Evolutionary conservation across 2,888 invertebrate species (phyloP), one percentile per base, ranked within the genome.

Genomic region (Amphiduros pacificus): DNA sequence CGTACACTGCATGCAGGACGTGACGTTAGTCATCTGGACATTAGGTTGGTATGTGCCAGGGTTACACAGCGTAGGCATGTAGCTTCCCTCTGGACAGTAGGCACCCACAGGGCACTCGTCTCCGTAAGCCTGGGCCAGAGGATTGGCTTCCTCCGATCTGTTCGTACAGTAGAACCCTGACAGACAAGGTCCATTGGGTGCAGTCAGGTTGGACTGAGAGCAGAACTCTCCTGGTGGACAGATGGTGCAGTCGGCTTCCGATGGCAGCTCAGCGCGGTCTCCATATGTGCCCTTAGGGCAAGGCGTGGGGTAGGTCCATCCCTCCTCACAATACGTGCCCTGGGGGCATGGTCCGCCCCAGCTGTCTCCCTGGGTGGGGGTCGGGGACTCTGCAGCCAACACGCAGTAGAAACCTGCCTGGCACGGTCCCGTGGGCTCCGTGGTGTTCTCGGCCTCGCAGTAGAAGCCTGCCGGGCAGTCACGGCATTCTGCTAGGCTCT

Each of bases 201-300:
- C 66, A 2, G 65, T 65, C 0, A 78, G 68, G 20, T 76, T 73
- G 4, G 77, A 72, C 26, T 72, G 71, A 11, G 74, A 67, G 65
- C 80, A 80, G 68, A 68, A 78, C 60, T 77, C 71, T 26, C 79
- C 79, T 14, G 79, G 76, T 60, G 79, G 76, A 64, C 80, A 80
- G 51, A 70, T 56, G 2, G 77, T 74, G 61, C 80, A 80, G 60
- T 78, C 78, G 4, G 66, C 61, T 41, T 73, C 64, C 5, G 77
- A 71, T 5, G 77, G 74, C 11, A 80, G 73, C 26, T 66, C 60
- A 5, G 62, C 60, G n/a, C 73, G 65, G 50, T 74, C 71, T n/a
- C 80, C 78, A 61, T 72, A 80, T 4, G 77, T 78, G 28, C 80
- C 80, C 55, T 73, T 76, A 1, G 79, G 79, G 63, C 80, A 80